Evolutionary conservation across 1,140 invertebrate species (phyloP).

Genomic region (Microplitis demolitor): DNA sequence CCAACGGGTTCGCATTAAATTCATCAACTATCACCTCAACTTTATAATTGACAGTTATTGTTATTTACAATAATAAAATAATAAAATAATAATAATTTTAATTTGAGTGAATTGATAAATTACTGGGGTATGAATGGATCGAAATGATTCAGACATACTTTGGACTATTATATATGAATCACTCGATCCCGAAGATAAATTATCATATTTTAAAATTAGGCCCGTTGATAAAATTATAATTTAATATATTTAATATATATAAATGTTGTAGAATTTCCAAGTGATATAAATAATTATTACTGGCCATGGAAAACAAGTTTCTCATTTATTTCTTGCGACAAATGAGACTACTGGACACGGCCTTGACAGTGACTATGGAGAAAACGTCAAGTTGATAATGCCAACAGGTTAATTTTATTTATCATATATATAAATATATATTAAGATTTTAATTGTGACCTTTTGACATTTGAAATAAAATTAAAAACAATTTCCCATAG

Average conservation of each 20-base stretch:
- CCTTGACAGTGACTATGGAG: slow-evolving; percentile 3
- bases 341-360: not conserved
- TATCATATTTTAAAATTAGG: too few species aligned
- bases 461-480: too few species aligned
- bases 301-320: not conserved
- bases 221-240: too few species aligned
- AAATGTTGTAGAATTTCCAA: not conserved
- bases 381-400: not conserved
- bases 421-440: not conserved
- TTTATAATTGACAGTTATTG: not conserved
- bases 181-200: too few species aligned
- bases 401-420: not conserved
- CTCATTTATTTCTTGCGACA: not conserved
- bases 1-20: not conserved
- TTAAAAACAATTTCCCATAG: too few species aligned
- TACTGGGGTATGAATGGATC: too few species aligned
- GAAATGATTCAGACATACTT: too few species aligned
- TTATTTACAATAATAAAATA: too few species aligned
- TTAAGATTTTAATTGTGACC: not conserved
- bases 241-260: too few species aligned
- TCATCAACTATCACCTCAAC: not conserved
- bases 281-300: not conserved
- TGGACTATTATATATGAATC: too few species aligned
- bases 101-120: too few species aligned
- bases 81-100: too few species aligned